Conservation (phyloP, 2,797 vertebrate species). For the Neomorphus geoffroyi region DNA sequence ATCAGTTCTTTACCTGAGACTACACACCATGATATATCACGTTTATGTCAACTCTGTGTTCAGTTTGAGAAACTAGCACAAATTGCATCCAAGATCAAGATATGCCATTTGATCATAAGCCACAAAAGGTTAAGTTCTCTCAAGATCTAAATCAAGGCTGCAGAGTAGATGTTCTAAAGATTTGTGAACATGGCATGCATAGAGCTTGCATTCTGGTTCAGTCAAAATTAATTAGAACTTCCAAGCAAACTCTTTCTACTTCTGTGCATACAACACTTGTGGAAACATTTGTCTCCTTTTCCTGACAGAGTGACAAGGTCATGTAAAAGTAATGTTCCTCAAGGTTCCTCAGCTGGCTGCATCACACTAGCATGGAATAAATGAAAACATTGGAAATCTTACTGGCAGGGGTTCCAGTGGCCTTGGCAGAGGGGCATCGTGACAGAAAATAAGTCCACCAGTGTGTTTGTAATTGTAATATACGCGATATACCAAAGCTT, state of each 20-base stretch:
- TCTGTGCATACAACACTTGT: background rate
- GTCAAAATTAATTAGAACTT: slow-evolving; percentile 6
- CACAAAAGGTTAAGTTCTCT: background rate
- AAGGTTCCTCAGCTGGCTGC: background rate
- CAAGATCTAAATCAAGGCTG: background rate
- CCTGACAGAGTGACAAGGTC: background rate
- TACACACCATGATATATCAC: background rate
- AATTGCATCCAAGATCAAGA: background rate
- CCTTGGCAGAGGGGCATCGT: background rate
- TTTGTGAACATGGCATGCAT: background rate
- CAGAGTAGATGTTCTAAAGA: background rate
- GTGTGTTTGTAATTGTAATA: background rate
- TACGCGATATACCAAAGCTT: background rate
- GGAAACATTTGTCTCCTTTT: background rate
- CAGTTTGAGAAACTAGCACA: background rate
- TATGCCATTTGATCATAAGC: background rate
- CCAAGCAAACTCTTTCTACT: background rate
- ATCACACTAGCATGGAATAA: background rate
- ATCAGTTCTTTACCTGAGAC: background rate
- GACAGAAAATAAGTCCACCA: background rate
- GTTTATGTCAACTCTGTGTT: background rate
- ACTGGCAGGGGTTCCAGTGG: background rate
- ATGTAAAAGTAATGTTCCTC: background rate
- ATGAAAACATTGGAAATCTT: background rate
- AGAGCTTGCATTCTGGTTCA: background rate